Base-by-base conservation (phyloP, 2,113 vertebrate species). In the Trogon melanurus region DNA sequence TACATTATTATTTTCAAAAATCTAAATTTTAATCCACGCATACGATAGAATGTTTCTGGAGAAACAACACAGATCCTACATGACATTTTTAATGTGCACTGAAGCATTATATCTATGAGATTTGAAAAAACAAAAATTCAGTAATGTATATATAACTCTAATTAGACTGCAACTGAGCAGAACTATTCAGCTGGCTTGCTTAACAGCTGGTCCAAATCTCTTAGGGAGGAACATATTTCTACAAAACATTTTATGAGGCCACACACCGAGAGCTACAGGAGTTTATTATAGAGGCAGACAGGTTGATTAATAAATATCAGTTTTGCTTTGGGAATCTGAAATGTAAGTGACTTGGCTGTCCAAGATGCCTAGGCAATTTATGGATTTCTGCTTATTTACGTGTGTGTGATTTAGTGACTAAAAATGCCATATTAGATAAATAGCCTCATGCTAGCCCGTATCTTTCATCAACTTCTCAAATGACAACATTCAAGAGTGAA, bases 281-380 rank as follows among this genome's bases (percentile, higher is more conserved):
- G 69, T 80, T 95, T 92, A 94, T 80, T 89, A 80, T 22, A 75
- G 89, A 92, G n/a, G 20, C 65, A 91, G 75, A 91, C 80, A 95
- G 38, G 85, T 82, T 93, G 91, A 92, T 89, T 93, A 95, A 97
- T 90, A 97, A 85, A 85, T 91, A 97, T 36, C 72, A 88, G 20
- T 87, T 96, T 91, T 95, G 53, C 73, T 90, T 66, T 87, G 66
- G 61, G 56, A 95, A 94, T 89, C 89, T 88, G 64, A 89, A 81
- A 83, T 41, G 3, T 81, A 91, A 93, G 79, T 74, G 61, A 10
- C 21, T 74, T 50, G 25, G 36, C 75, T 73, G 83, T 82, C 61
- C 54, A 58, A 81, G 44, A 86, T 44, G 34, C 65, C 78, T 74
- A 54, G 17, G 54, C 70, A 95, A 81, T 81, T 74, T 61, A 34